Conservation (phyloP, 2,797 vertebrate species). For the Xenentodon cancila region DNA sequence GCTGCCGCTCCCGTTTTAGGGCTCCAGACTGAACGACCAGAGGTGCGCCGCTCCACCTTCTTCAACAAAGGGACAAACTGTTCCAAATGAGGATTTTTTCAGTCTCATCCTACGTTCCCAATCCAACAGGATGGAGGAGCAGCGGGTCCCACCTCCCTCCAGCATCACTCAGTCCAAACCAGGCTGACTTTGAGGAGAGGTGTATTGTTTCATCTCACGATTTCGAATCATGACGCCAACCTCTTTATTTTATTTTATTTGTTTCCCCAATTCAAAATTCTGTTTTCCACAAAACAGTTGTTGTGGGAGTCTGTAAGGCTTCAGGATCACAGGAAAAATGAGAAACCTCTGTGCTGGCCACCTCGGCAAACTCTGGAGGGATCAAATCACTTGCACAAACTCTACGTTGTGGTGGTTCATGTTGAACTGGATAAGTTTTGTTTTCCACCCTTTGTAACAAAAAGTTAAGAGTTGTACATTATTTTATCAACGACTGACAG, state of each 20-base stretch:
- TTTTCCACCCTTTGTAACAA: neutral
- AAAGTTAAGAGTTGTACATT: too few species aligned
- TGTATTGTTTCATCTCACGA: constrained; percentile 7
- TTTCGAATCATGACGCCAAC: constrained; percentile 32
- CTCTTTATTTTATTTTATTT: neutral
- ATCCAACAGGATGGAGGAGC: constrained; percentile 96
- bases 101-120: constrained; percentile 94
- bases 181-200: constrained; percentile 61
- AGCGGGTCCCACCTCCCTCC: constrained; percentile 87
- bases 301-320: neutral
- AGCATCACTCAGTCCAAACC: constrained; percentile 69
- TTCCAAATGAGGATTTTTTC: constrained; percentile 96
- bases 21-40: constrained; percentile 94
- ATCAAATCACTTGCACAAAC: constrained; percentile 30
- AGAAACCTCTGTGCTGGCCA: constrained; percentile 9
- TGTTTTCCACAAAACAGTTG: constrained; percentile 2
- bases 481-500: neutral
- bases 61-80: constrained; percentile 85
- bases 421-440: constrained; percentile 1
- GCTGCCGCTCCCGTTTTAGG: constrained; percentile 71
- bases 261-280: neutral
- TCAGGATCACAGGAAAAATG: neutral
- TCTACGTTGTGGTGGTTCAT: neutral
- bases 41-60: constrained; percentile 89
- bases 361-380: constrained; percentile 21